Evolutionary conservation across 1,140 invertebrate species (phyloP).

Genomic region (Drosophila albomicans): DNA sequence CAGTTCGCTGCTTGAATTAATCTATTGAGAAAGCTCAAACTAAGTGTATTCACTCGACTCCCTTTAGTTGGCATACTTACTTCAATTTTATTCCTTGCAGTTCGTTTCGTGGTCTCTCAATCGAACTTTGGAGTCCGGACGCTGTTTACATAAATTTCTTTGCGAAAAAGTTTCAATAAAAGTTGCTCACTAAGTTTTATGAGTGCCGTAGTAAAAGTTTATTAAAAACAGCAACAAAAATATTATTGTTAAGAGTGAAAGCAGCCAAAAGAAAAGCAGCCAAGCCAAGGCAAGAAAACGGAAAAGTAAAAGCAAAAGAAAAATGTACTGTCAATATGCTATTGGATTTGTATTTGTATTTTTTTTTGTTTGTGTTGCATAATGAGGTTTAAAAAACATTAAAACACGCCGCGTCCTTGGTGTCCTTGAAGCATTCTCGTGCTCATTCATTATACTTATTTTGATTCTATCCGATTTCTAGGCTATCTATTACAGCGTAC

Average conservation of each 20-base stretch:
- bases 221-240: conserved; percentile 69
- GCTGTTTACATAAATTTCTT: conserved; percentile 74
- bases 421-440: conserved; percentile 2
- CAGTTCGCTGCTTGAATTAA: conserved; percentile 64
- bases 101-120: conserved; percentile 51
- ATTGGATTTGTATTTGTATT: conserved; percentile 6
- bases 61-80: conserved; percentile 16
- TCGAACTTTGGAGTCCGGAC: conserved; percentile 46
- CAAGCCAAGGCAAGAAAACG: background rate
- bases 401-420: background rate
- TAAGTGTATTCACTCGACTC: conserved; percentile 20
- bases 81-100: conserved; percentile 31
- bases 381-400: conserved; percentile 30
- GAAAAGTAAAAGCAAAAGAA: conserved; percentile 14
- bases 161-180: conserved; percentile 50
- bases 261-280: conserved; percentile 9
- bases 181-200: conserved; percentile 74
- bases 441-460: conserved; percentile 13
- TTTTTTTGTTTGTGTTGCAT: background rate
- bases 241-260: conserved; percentile 72
- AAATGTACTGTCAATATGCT: conserved; percentile 37
- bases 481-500: conserved; percentile 59
- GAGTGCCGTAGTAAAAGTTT: conserved; percentile 72
- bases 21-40: conserved; percentile 60
- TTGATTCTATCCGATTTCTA: background rate